phyloP scores from a whole-genome alignment of 2,113 vertebrate genomes.

The Neodontobutis hainanensis region DNA sequence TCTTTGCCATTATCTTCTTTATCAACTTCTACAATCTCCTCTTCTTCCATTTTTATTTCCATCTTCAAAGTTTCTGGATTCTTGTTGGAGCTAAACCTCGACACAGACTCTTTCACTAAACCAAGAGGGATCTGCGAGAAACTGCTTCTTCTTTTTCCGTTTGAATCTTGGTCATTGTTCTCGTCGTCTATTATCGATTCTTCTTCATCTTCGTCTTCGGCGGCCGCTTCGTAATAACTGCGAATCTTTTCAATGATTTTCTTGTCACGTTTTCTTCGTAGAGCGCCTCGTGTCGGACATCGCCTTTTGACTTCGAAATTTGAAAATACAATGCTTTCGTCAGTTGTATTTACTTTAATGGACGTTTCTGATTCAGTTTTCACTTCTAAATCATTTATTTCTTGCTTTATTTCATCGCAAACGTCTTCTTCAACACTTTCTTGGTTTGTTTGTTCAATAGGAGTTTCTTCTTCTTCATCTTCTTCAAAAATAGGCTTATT shows the following conservation, averaged over 20 bases:
- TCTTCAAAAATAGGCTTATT: neutral
- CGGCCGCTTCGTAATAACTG: constrained; percentile 81
- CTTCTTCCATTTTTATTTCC: too few species aligned
- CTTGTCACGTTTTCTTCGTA: constrained; percentile 71
- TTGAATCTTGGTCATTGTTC: neutral
- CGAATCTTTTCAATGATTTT: constrained; percentile 84
- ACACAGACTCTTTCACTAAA: constrained; percentile 77
- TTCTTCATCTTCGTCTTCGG: constrained; percentile 36
- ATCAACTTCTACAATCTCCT: neutral
- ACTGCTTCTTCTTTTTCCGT: constrained; percentile 61
- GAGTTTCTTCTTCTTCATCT: neutral
- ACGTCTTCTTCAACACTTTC: neutral
- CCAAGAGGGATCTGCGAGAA: constrained; percentile 79
- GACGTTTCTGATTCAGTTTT: neutral
- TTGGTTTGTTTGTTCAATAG: neutral
- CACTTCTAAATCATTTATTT: neutral
- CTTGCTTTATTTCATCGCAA: neutral
- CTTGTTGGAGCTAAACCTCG: constrained; percentile 63
- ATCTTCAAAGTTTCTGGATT: constrained; percentile 36
- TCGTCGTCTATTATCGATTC: constrained; percentile 22
- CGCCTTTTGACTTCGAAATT: constrained; percentile 3
- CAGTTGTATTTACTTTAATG: neutral
- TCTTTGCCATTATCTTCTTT: neutral
- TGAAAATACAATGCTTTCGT: neutral
- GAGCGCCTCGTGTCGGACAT: constrained; percentile 38